phyloP scores from a whole-genome alignment of 2,888 invertebrate genomes.

The Hemistola chrysoprasaria region DNA sequence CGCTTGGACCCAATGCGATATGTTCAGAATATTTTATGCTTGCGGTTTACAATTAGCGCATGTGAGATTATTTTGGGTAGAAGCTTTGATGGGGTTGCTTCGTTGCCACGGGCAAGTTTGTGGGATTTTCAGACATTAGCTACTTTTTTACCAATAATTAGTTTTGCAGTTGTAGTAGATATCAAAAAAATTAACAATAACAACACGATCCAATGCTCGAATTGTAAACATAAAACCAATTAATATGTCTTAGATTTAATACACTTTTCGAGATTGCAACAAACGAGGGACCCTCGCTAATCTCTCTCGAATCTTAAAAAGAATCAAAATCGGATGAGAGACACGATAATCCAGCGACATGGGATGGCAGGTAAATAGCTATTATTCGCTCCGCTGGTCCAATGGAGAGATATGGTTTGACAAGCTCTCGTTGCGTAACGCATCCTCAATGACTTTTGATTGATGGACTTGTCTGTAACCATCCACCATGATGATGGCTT shows the following conservation, averaged over 20 bases:
- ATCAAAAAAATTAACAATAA: too few relatives aligned
- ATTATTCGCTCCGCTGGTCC: conserved; percentile 73
- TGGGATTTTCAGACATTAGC: too few relatives aligned
- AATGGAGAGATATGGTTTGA: conserved; percentile 67
- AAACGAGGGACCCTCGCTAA: conserved; percentile 53
- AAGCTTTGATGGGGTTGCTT: too few relatives aligned
- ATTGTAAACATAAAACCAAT: too few relatives aligned
- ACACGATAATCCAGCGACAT: conserved; percentile 63
- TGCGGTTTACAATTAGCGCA: conserved; percentile 23
- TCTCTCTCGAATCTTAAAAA: conserved; percentile 54
- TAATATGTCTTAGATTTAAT: not conserved
- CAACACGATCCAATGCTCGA: too few relatives aligned
- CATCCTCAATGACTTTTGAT: conserved; percentile 52
- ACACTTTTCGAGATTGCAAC: conserved; percentile 16
- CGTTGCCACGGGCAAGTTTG: too few relatives aligned
- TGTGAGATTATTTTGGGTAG: conserved; percentile 16
- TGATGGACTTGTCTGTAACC: conserved; percentile 59
- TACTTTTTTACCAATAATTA: too few relatives aligned
- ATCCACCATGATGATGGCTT: conserved; percentile 54
- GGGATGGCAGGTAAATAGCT: conserved; percentile 73
- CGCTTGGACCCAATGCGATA: conserved; percentile 45
- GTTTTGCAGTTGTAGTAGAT: too few relatives aligned
- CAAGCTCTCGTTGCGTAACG: conserved; percentile 43
- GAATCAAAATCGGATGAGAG: conserved; percentile 61
- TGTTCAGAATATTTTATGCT: conserved; percentile 44